Percentiles rank a stretch among this genome's conserved stretches.
Conservation (phyloP, 2,113 vertebrate genomes). For the Microcebus griseorufus region DNA sequence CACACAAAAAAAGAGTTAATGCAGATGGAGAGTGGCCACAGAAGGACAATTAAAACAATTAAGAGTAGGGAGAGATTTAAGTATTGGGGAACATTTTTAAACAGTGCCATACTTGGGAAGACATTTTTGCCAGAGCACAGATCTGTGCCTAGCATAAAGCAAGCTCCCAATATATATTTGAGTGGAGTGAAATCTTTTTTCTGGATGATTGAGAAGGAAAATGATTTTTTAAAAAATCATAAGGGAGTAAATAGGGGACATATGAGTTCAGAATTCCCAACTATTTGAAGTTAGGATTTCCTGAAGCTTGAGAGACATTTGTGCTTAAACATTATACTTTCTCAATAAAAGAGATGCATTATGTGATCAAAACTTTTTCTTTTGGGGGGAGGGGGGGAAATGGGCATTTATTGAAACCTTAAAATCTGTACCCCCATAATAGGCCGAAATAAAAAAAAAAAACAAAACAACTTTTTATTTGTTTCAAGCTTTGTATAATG, state of each 20-base stretch:
- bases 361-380: not conserved
- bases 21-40: not conserved
- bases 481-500: not conserved
- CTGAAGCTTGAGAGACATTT: constrained; percentile 23
- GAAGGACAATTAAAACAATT: not conserved
- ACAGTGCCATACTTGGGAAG: not conserved
- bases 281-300: not conserved
- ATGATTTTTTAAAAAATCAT: not conserved
- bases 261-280: not conserved
- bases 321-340: not conserved
- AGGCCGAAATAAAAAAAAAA: no score
- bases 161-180: not conserved
- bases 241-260: not conserved
- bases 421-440: no score
- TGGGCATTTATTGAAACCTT: no score
- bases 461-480: not conserved
- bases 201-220: not conserved
- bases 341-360: not conserved
- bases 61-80: not conserved
- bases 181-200: not conserved
- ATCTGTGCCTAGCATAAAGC: not conserved
- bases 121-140: not conserved
- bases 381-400: no score
- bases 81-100: not conserved
- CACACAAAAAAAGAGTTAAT: not conserved